Evolutionary conservation across 1,140 invertebrate genomes (phyloP).

Genomic region (Maconellicoccus hirsutus): DNA sequence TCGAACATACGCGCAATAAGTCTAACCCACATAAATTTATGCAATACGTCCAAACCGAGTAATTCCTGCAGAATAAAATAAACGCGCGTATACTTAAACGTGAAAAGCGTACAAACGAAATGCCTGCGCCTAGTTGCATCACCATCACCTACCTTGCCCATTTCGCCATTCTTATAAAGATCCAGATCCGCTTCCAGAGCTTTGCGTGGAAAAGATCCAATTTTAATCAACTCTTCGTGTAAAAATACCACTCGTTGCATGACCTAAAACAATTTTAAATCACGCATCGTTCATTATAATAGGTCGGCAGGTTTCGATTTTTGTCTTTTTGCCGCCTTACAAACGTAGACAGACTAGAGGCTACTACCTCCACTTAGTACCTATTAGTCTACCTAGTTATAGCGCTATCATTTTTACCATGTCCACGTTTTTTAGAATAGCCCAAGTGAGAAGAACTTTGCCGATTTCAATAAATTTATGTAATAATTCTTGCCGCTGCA

Average conservation of each 20-base stretch:
- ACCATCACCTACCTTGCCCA: slow-evolving; percentile 63
- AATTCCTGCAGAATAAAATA: slow-evolving; percentile 49
- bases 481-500: slow-evolving; percentile 84
- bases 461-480: slow-evolving; percentile 96
- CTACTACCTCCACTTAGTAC: no score
- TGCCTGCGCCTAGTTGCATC: no score
- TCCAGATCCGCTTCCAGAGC: slow-evolving; percentile 92
- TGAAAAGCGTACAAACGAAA: no score
- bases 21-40: slow-evolving; percentile 98
- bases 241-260: slow-evolving; percentile 95
- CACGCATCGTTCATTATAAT: no score
- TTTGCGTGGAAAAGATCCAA: slow-evolving; percentile 96
- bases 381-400: no score
- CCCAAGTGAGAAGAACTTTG: slow-evolving; percentile 81
- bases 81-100: no score
- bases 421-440: slow-evolving; percentile 78
- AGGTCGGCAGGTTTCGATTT: no score
- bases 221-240: slow-evolving; percentile 97
- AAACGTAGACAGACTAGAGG: no score
- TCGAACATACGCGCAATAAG: slow-evolving; percentile 95
- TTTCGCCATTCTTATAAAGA: slow-evolving; percentile 78
- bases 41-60: slow-evolving; percentile 85
- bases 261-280: slow-evolving; percentile 49
- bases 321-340: no score
- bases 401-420: no score